phyloP scores from a whole-genome alignment of 2,113 vertebrate genomes.

The Heloderma charlesbogerti region DNA sequence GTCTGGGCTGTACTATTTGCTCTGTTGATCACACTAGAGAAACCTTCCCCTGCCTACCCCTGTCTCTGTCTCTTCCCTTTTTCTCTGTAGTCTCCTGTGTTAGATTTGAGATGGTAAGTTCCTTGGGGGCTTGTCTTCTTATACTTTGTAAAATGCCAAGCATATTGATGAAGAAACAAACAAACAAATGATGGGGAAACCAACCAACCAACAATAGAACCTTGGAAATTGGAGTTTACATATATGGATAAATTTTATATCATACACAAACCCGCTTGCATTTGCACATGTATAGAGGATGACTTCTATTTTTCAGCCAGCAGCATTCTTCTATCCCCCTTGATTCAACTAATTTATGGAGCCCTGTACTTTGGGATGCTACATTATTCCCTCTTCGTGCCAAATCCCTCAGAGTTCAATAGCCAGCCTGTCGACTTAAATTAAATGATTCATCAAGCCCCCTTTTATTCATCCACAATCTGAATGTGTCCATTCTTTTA shows the following conservation, averaged over 20 bases:
- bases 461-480: conserved; percentile 39
- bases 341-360: conserved; percentile 12
- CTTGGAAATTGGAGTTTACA: background rate
- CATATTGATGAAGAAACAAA: background rate
- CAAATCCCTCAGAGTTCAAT: background rate
- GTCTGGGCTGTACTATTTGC: too few species aligned
- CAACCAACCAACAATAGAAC: background rate
- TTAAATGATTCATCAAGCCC: conserved; percentile 50
- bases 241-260: background rate
- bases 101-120: background rate
- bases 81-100: background rate
- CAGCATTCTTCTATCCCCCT: rapidly evolving
- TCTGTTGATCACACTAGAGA: background rate
- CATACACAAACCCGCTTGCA: background rate
- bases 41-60: background rate
- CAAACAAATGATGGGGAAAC: background rate
- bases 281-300: background rate
- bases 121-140: background rate
- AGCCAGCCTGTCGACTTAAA: conserved; percentile 43
- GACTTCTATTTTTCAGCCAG: background rate
- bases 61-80: background rate
- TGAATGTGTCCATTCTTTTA: conserved; percentile 43
- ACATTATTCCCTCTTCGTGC: background rate
- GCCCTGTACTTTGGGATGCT: conserved; percentile 12
- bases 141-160: background rate